phyloP scores from a whole-genome alignment of 1,140 invertebrate genomes.

The Branchinecta lindahli region DNA sequence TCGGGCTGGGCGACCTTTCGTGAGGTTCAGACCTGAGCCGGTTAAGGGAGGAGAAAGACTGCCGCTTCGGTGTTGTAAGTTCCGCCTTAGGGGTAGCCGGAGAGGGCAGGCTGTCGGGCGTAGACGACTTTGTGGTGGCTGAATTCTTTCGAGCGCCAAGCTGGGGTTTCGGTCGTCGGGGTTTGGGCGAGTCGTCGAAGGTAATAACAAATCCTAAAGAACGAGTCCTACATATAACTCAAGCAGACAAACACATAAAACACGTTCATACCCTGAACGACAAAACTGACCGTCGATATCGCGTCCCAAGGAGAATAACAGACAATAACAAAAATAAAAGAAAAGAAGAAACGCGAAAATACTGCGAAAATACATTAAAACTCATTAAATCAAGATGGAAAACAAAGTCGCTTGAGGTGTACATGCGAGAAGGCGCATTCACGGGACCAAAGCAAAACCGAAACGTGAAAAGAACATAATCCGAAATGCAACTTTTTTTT shows the following conservation, averaged over 20 bases:
- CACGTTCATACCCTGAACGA: too few species aligned
- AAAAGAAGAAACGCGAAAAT: too few species aligned
- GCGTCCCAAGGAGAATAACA: too few species aligned
- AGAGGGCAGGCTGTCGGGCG: constrained; percentile 22
- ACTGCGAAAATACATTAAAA: too few species aligned
- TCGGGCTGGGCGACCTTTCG: constrained; percentile 4
- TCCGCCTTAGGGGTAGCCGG: constrained; percentile 20
- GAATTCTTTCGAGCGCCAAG: constrained; percentile 41
- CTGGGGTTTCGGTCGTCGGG: constrained; percentile 73
- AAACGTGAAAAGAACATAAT: too few species aligned
- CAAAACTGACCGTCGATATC: too few species aligned
- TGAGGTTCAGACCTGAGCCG: background rate
- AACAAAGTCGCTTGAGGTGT: too few species aligned
- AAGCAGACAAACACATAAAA: background rate
- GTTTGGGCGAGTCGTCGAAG: constrained; percentile 58
- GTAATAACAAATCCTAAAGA: constrained; percentile 79
- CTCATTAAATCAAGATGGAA: too few species aligned
- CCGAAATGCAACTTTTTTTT: too few species aligned
- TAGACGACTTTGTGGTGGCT: constrained; percentile 24
- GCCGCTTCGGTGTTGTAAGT: constrained; percentile 1
- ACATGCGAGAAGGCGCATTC: too few species aligned
- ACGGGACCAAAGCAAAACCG: too few species aligned
- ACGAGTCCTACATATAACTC: constrained; percentile 40
- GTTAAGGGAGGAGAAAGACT: background rate
- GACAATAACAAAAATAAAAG: too few species aligned